Percentiles rank a stretch among this genome's conserved stretches.
phyloP scores from a whole-genome alignment of 2,797 vertebrate genomes.

The Streptopelia turtur region DNA sequence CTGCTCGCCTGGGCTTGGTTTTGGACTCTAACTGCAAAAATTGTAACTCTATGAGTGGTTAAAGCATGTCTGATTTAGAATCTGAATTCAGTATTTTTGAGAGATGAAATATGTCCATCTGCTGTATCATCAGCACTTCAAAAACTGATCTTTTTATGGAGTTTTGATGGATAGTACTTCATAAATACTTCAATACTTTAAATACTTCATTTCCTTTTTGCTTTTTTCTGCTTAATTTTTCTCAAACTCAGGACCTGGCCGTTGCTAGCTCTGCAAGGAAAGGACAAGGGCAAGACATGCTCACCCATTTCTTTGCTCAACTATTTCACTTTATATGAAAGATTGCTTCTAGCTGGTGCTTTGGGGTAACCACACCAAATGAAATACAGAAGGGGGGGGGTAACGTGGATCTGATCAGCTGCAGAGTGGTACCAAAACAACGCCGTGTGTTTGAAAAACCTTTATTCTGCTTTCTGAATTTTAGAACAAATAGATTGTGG shows the following conservation, averaged over 20 bases:
- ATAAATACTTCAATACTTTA: constrained; percentile 5
- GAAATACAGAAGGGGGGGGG: not conserved
- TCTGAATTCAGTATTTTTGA: not conserved
- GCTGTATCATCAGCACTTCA: not conserved
- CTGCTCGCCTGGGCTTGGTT: rapidly evolving
- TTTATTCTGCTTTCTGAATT: not conserved
- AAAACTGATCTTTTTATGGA: not conserved
- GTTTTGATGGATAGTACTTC: not conserved
- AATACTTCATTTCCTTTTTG: constrained; percentile 12
- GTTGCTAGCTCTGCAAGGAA: not conserved
- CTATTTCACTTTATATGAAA: not conserved
- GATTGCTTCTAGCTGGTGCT: not conserved
- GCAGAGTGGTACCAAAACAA: not conserved
- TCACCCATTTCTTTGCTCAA: not conserved
- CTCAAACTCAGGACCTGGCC: not conserved
- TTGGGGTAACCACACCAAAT: not conserved
- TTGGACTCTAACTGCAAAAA: not conserved
- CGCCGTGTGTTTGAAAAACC: not conserved
- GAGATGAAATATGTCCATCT: not conserved
- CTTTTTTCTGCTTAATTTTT: not conserved
- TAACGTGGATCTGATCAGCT: not conserved
- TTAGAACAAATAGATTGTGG: not conserved
- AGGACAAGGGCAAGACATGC: not conserved
- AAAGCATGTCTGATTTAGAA: not conserved
- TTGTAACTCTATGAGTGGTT: not conserved